A percentile compares a stretch with the other conserved stretches of the same genome.
Conservation (phyloP, 2,113 vertebrate genomes). For the Bos javanicus region DNA sequence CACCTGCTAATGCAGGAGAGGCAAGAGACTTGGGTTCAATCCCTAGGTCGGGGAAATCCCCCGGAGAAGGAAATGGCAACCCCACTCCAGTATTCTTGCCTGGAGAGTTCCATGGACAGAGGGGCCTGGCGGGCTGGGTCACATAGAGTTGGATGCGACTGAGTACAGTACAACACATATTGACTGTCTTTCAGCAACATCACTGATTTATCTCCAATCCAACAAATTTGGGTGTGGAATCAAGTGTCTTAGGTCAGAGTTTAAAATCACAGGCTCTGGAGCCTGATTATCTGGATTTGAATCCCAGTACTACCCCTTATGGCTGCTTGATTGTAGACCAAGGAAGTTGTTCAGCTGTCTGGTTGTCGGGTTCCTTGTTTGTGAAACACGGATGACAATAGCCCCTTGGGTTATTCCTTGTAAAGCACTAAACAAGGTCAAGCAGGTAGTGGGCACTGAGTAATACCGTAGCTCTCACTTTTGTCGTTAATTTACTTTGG, state of each 20-base stretch:
- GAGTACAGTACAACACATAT: not conserved
- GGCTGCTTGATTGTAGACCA: not conserved
- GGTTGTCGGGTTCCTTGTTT: not conserved
- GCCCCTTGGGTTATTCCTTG: not conserved
- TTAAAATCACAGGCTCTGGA: not conserved
- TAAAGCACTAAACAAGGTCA: not conserved
- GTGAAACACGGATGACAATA: not conserved
- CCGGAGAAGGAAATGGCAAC: not conserved
- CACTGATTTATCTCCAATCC: not conserved
- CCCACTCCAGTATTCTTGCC: not conserved
- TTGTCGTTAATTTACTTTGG: not conserved
- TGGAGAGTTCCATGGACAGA: not conserved
- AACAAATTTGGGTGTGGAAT: not conserved
- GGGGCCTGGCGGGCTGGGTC: not conserved
- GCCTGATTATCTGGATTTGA: not conserved
- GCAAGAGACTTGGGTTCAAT: not conserved
- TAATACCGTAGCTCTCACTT: accelerated
- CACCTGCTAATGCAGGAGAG: not conserved
- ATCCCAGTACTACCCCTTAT: not conserved
- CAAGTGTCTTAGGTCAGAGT: not conserved
- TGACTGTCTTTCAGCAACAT: not conserved
- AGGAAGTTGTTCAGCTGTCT: not conserved
- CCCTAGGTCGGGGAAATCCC: not conserved
- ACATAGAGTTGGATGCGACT: not conserved
- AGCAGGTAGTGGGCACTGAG: not conserved